phyloP scores from a whole-genome alignment of 2,797 vertebrate species.

The Scolopax bukidnonensis region DNA sequence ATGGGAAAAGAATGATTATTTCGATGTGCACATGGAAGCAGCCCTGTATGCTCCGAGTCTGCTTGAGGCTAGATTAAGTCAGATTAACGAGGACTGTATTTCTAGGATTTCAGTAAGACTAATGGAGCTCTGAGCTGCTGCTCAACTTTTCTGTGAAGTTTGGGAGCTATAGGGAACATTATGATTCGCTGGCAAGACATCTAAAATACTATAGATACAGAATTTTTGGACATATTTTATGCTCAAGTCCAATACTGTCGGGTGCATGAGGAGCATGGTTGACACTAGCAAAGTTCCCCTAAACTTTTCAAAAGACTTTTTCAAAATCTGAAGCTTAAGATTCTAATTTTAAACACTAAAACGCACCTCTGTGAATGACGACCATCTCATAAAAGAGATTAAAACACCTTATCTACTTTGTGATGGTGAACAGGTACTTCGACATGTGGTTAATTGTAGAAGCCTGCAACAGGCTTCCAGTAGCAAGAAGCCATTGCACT shows the following conservation, averaged over 20 bases:
- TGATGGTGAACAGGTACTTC: neutral
- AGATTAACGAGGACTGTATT: neutral
- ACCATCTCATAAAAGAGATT: neutral
- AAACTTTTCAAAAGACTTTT: neutral
- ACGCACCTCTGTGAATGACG: neutral
- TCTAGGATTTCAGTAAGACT: slow-evolving; percentile 10
- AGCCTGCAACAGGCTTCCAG: neutral
- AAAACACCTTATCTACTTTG: neutral
- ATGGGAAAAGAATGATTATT: neutral
- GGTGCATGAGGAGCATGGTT: neutral
- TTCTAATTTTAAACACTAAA: neutral
- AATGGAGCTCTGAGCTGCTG: neutral
- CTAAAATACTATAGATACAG: neutral
- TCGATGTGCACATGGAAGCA: neutral
- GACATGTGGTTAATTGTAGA: neutral
- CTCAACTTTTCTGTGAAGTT: neutral
- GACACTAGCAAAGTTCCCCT: neutral
- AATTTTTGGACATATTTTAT: neutral
- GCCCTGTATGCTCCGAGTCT: neutral
- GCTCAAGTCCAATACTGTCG: neutral
- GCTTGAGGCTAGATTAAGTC: neutral
- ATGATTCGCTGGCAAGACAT: neutral
- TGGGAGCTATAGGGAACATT: neutral
- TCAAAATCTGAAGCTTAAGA: neutral
- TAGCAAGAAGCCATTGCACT: neutral